phyloP scores from a whole-genome alignment of 2,888 invertebrate genomes.

The Mimas tiliae region DNA sequence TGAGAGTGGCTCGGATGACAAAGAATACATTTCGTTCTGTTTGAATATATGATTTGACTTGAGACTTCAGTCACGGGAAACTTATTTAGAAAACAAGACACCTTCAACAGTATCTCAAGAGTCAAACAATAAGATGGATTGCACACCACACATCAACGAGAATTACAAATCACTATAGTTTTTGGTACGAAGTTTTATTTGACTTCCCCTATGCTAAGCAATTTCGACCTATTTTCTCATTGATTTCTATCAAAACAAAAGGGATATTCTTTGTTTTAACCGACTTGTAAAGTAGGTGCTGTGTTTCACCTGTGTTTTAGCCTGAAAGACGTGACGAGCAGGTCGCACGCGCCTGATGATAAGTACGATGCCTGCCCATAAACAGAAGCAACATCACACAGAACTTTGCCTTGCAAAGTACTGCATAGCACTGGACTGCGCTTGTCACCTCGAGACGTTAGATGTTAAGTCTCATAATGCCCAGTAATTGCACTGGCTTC shows the following conservation, averaged over 20 bases:
- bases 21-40: background rate
- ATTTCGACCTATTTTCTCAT: too few species aligned
- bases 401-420: too few species aligned
- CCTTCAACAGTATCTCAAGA: background rate
- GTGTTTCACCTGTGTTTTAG: too few species aligned
- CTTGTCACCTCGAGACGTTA: too few species aligned
- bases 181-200: background rate
- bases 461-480: too few species aligned
- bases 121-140: background rate
- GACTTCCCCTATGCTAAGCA: background rate
- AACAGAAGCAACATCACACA: too few species aligned
- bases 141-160: background rate
- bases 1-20: background rate
- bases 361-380: too few species aligned
- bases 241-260: background rate
- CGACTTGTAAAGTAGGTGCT: too few species aligned
- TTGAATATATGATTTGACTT: constrained; percentile 3
- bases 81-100: background rate
- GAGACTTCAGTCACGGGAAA: background rate
- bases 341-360: too few species aligned
- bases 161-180: background rate
- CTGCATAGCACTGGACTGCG: too few species aligned
- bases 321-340: too few species aligned
- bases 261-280: background rate
- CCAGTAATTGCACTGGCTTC: too few species aligned